phyloP scores from a whole-genome alignment of 2,888 invertebrate genomes.

The Leptothorax acervorum region DNA sequence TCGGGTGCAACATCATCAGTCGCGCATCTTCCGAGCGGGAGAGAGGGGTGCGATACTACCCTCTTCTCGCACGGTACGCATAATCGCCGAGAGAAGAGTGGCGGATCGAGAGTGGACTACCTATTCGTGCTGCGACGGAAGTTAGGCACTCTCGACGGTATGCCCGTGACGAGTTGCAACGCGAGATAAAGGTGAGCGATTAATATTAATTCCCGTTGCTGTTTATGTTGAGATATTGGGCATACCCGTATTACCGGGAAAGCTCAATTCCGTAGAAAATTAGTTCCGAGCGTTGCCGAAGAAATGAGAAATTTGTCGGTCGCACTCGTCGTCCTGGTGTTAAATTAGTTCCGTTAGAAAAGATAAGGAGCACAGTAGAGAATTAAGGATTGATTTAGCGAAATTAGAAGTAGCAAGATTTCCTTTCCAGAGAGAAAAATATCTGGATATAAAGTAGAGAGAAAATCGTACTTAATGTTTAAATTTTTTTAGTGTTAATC shows the following conservation, averaged over 20 bases:
- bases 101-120: constrained; percentile 43
- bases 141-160: constrained; percentile 63
- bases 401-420: constrained; percentile 1
- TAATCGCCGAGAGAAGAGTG: constrained; percentile 45
- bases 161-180: constrained; percentile 66
- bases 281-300: background rate
- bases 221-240: too few relatives aligned
- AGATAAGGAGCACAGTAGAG: background rate
- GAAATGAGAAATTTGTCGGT: constrained; percentile 17
- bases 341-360: background rate
- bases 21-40: constrained; percentile 29
- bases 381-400: background rate
- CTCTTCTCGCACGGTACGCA: constrained; percentile 25
- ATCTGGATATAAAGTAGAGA: background rate
- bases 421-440: background rate
- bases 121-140: constrained; percentile 53
- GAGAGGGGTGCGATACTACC: constrained; percentile 12
- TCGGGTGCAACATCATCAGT: constrained; percentile 59
- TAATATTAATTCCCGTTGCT: background rate
- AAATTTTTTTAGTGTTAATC: background rate
- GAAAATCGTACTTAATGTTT: background rate
- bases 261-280: background rate
- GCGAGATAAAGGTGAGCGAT: constrained; percentile 70
- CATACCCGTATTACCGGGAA: background rate
- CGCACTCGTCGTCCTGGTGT: background rate